Conservation (phyloP, 2,113 vertebrate genomes). For the Tonatia bakeri region DNA sequence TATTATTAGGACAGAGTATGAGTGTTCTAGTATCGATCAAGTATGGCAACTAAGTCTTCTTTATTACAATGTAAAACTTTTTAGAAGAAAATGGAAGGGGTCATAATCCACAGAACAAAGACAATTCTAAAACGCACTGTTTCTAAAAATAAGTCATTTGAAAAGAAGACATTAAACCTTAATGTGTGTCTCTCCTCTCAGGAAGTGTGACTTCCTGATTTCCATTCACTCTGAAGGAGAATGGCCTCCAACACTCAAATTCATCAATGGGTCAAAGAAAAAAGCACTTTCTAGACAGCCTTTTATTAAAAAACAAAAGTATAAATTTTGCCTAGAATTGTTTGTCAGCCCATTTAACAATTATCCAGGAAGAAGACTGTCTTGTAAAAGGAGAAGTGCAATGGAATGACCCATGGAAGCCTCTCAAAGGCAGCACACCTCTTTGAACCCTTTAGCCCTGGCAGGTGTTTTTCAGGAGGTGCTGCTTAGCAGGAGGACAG, state of each 20-base stretch:
- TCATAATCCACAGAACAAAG: not conserved
- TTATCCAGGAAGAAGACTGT: not conserved
- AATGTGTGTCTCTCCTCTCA: not conserved
- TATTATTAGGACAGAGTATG: not conserved
- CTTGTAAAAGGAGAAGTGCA: not conserved
- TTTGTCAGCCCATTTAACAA: not conserved
- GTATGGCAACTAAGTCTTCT: not conserved
- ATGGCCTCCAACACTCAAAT: not conserved
- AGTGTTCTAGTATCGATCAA: not conserved
- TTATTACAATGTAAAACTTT: not conserved
- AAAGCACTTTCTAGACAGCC: not conserved
- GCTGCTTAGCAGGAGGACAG: not conserved
- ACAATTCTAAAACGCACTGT: not conserved
- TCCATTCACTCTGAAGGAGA: not conserved
- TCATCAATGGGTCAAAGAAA: not conserved
- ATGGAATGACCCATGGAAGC: not conserved
- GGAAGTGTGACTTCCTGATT: not conserved
- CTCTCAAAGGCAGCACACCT: not conserved
- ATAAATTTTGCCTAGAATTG: not conserved
- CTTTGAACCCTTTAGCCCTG: not conserved
- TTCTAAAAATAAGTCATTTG: slow-evolving; percentile 7
- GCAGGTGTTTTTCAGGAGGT: not conserved
- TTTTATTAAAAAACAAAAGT: not conserved
- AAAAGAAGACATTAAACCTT: slow-evolving; percentile 1
- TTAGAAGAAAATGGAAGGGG: not conserved